Evolutionary conservation across 64 coral and sea anemone genomes (phyloP).

Genomic region (Platygyra sinensis): DNA sequence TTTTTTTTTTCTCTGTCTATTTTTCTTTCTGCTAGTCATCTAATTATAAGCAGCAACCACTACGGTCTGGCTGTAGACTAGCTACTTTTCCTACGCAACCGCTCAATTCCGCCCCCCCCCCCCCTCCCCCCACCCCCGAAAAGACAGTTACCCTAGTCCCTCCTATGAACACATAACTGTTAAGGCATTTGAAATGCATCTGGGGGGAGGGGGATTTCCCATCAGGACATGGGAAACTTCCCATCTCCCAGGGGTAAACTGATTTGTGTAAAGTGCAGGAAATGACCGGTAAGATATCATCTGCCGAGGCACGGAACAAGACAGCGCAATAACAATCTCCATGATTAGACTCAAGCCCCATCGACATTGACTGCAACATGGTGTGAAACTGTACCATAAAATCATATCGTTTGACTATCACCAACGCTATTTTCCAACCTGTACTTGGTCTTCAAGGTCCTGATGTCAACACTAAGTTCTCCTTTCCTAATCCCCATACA

Average conservation of each 20-base stretch:
- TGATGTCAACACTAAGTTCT: background rate
- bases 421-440: too few species aligned
- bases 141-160: too few species aligned
- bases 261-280: background rate
- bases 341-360: background rate
- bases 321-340: background rate
- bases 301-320: background rate
- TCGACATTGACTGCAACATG: too few species aligned
- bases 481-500: background rate
- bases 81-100: background rate
- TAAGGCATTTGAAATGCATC: background rate
- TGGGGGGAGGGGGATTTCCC: background rate
- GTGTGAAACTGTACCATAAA: too few species aligned
- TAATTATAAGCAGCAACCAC: background rate
- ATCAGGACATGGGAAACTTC: background rate
- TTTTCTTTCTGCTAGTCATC: background rate
- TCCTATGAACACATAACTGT: background rate
- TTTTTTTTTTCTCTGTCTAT: background rate
- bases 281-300: background rate
- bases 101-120: background rate
- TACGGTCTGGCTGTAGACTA: background rate
- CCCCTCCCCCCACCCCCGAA: background rate
- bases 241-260: background rate
- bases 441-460: background rate
- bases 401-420: too few species aligned